Conservation (phyloP, 2,797 vertebrate species). For the Gymnoscopelus braueri region DNA sequence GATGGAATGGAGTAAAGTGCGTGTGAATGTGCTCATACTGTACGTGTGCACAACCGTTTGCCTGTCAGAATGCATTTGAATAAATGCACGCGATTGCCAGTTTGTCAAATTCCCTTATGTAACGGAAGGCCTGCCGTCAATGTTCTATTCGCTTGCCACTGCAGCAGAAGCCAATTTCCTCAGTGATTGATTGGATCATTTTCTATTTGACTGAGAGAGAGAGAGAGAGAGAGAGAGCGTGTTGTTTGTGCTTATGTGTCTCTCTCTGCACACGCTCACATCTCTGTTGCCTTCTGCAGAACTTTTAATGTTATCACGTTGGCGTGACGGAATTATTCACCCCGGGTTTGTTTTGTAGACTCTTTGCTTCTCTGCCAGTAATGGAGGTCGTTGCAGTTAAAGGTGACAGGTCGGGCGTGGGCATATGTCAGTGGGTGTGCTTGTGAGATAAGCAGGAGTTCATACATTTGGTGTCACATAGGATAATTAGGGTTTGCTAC, state of each 20-base stretch:
- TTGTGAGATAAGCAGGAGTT: neutral
- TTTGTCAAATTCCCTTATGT: no score
- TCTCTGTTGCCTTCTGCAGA: no score
- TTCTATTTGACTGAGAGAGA: no score
- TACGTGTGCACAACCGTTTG: neutral
- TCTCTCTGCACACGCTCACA: no score
- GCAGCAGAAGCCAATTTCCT: no score
- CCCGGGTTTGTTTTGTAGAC: neutral
- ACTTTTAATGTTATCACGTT: neutral
- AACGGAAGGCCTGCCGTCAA: no score
- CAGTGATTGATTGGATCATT: no score
- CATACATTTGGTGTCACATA: neutral
- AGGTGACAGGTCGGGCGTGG: neutral
- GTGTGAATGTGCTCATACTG: neutral
- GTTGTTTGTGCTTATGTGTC: no score
- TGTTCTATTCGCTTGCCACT: no score
- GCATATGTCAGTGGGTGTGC: neutral
- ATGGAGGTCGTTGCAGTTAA: neutral
- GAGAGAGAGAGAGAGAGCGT: no score
- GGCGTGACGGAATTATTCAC: neutral
- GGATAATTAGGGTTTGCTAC: conserved; percentile 1
- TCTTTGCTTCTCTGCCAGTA: neutral
- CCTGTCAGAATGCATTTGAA: neutral
- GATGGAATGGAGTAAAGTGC: neutral
- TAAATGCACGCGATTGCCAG: neutral